A percentile compares a stretch with the other conserved stretches of the same genome.
These are phyloP conservation scores for Spicauda simplicius DNA, from an alignment of 2,888 invertebrate genomes.

Conservation along the genomic window DNA sequence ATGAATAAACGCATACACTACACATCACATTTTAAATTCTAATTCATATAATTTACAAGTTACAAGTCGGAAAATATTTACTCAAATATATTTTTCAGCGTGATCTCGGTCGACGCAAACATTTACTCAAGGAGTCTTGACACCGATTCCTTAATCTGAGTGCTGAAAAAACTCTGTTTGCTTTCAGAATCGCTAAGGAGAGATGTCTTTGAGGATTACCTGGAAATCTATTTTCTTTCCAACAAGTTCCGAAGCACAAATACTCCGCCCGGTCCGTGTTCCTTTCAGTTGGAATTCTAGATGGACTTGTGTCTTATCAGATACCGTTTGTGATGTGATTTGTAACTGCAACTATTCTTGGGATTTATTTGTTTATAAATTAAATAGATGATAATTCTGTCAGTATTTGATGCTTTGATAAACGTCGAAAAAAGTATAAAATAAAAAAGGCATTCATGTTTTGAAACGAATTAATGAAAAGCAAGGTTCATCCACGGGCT, in stretches of 20 bases:
- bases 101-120: conserved; percentile 3
- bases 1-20: too few relatives aligned
- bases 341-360: too few relatives aligned
- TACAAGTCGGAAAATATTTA: background rate
- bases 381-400: too few relatives aligned
- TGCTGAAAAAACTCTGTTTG: conserved; percentile 7
- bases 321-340: background rate
- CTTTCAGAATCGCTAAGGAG: conserved; percentile 3
- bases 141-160: conserved; percentile 1
- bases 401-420: too few relatives aligned
- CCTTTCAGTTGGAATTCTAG: conserved; percentile 1
- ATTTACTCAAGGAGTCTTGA: conserved; percentile 7
- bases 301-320: background rate
- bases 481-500: too few relatives aligned
- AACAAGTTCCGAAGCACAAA: conserved; percentile 13
- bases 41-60: too few relatives aligned
- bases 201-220: conserved; percentile 31
- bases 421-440: too few relatives aligned
- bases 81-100: background rate
- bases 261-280: conserved; percentile 9
- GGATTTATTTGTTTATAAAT: too few relatives aligned
- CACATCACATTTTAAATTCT: too few relatives aligned
- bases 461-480: too few relatives aligned
- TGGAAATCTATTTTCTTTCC: conserved; percentile 29
- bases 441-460: too few relatives aligned